phyloP scores from a whole-genome alignment of 1,140 invertebrate species.

The Latrodectus geometricus region DNA sequence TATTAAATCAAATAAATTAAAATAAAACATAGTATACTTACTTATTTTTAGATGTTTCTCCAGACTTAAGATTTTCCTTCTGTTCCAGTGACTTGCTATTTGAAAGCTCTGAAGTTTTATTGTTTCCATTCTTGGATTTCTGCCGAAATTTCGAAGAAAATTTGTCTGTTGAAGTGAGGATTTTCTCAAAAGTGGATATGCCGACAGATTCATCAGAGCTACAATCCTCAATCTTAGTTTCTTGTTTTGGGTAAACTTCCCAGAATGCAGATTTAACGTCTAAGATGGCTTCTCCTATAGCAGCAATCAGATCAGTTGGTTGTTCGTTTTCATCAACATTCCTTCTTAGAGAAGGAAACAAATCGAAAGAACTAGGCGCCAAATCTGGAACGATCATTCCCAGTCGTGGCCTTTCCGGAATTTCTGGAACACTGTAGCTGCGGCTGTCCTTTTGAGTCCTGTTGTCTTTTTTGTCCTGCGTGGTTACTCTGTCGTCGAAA shows the following conservation, averaged over 20 bases:
- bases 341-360: conserved; percentile 23
- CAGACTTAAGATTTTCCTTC: background rate
- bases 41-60: too few relatives aligned
- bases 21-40: too few relatives aligned
- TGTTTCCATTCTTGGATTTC: background rate
- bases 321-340: conserved; percentile 15
- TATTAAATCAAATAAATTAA: too few relatives aligned
- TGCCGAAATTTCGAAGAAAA: background rate
- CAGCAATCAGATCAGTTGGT: conserved; percentile 36
- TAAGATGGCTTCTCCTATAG: conserved; percentile 35
- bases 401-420: background rate
- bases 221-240: conserved; percentile 25
- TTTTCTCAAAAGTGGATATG: conserved; percentile 43
- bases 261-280: conserved; percentile 32
- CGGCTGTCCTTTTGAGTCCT: background rate
- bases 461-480: background rate
- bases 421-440: background rate
- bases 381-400: conserved; percentile 27
- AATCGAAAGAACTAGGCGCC: conserved; percentile 11
- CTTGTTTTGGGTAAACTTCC: conserved; percentile 36
- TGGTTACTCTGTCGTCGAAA: conserved; percentile 21
- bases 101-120: too few relatives aligned
- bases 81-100: conserved; percentile 8
- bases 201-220: conserved; percentile 49
- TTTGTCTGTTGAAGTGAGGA: conserved; percentile 18